Evolutionary conservation across 2,888 invertebrate genomes (phyloP), one percentile per base, ranked within the genome.

Genomic region (Malthinus seriepunctatus): DNA sequence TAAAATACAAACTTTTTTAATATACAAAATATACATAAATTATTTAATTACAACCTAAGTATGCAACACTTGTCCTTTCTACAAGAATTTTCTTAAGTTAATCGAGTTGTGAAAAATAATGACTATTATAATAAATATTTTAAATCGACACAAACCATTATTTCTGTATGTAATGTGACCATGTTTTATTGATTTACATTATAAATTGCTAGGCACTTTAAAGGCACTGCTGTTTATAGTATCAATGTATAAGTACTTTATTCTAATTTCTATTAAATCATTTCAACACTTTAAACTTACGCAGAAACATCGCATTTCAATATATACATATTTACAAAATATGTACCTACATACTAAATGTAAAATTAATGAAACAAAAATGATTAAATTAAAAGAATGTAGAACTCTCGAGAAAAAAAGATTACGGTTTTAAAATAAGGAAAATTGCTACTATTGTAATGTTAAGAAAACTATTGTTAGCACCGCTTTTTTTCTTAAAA

Each of bases 1-100:
- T 66, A 60, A 68, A 64, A 68, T 58, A 62, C 63, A 63, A 63
- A 59, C 58, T 63, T 52, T n/a, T 73, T 74, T 76, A 59, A 54
- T 44, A 71, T 77, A 77, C 77, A 77, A 77, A 77, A 74, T 76
- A 73, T 76, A 76, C 69, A 68, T 65, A 71, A 65, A 65, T 68
- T 68, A 67, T 49, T 56, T 56, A 56, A 53, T 62, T 66, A 68
- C 62, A 65, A 67, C 62, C 63, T 67, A 23, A 23, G 23, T 23
- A 66, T 66, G 54, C 65, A 67, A 67, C 66, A 67, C 65, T 68
- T 66, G 55, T 58, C 62, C 56, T 61, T 47, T 55, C 63, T 64
- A 57, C 42, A 56, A 51, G 39, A 58, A 62, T 50, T 23, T 32
- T 51, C 55, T 62, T 61, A 57, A 53, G 45, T 55, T 61, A 50